Conservation (phyloP, 1,140 invertebrate genomes). For the Trachymyrmex cornetzi region DNA sequence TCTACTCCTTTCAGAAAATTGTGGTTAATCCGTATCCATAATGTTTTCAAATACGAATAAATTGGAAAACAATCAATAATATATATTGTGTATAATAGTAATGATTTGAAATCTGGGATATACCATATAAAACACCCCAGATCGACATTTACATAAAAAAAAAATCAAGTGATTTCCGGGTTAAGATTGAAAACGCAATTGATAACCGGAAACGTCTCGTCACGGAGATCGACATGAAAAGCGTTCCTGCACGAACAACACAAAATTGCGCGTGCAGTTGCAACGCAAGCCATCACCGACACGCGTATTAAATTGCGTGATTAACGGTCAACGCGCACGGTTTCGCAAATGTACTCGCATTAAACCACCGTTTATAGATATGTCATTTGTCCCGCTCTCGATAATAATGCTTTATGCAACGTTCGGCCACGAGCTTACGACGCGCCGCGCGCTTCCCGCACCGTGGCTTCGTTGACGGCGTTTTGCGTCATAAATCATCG, state of each 20-base stretch:
- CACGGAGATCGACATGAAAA: background rate
- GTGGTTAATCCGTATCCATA: too few relatives aligned
- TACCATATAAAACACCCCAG: too few relatives aligned
- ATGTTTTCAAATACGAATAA: too few relatives aligned
- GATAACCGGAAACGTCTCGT: background rate
- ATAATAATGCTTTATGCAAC: conserved; percentile 63
- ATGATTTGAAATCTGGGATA: too few relatives aligned
- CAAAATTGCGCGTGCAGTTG: conserved; percentile 48
- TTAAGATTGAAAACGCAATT: background rate
- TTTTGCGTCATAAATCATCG: conserved; percentile 64
- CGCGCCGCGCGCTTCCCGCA: background rate
- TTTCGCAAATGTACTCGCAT: conserved; percentile 62
- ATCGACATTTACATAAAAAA: too few relatives aligned
- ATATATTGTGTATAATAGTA: too few relatives aligned
- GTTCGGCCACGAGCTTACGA: conserved; percentile 35
- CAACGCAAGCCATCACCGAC: conserved; percentile 5
- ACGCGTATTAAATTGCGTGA: conserved; percentile 67
- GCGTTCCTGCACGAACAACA: background rate
- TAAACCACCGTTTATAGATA: conserved; percentile 70
- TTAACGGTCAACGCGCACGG: conserved; percentile 45
- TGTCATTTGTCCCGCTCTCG: conserved; percentile 44
- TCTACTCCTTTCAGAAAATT: too few relatives aligned
- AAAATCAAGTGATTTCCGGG: too few relatives aligned
- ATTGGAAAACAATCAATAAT: too few relatives aligned
- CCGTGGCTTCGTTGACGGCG: background rate